Base-by-base conservation (phyloP, 1,140 invertebrate genomes). In the Apis cerana region DNA sequence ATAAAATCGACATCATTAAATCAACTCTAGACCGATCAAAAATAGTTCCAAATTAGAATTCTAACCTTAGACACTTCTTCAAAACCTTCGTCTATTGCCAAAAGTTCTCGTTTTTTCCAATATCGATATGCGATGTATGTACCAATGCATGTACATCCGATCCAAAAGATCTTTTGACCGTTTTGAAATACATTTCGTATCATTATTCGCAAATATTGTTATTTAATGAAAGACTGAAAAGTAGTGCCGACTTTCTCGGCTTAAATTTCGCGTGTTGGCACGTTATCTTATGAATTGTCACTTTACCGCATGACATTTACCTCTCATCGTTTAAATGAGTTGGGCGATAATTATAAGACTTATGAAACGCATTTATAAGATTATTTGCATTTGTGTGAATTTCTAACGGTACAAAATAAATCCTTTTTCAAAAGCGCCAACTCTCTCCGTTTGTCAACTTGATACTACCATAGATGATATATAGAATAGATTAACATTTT, bases 11-110 rank as follows among this genome's bases (percentile, higher is more conserved):
- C 27, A 21, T 21, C 9, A 17, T 17, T 23, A 17, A 50, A n/a
- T 61, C 2, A 4, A 1, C 1, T 58, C 23, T 2, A n/a, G 72
- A 81, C 33, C 52, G 27, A 69, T 79, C 56, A 5, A 33, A 62
- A 23, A 56, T 17, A 2, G 52, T 27, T 54, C 21, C 13, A 48
- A 54, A 52, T 52, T 64, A 17, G 56, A 84, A 64, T 72, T 85
- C 89, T 88, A 87, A 94, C 94, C 91, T 93, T 94, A 8, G 91
- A 89, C 33, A 94, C 92, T 81, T 94, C 94, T 75, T 94, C 93
- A 68, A 94, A 94, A 58, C 94, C 94, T 88, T 94, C 94, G 78
- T 94, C 93, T 72, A 94, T 93, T 4, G 90, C 89, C 72, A 91
- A 92, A 48, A 92, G 86, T 80, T 94, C 89, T 74, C 92, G 88